Percentiles rank a stretch among this genome's conserved stretches.
phyloP scores from a whole-genome alignment of 2,113 vertebrate genomes.

The Sebastes schlegelii region DNA sequence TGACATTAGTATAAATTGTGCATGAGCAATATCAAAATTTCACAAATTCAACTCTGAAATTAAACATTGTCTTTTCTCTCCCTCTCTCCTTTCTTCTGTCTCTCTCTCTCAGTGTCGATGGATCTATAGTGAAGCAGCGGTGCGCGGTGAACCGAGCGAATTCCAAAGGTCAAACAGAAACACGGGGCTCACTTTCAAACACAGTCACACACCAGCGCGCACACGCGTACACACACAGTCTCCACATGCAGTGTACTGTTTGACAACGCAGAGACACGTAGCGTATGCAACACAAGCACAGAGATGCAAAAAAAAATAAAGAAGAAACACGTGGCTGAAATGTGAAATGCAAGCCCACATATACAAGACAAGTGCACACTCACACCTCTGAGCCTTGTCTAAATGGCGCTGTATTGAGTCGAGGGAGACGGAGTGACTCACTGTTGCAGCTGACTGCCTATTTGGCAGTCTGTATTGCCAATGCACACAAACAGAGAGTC shows the following conservation, averaged over 20 bases:
- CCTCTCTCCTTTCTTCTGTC: too few species aligned
- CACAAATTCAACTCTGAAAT: conserved; percentile 36
- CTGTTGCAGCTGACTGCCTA: conserved; percentile 57
- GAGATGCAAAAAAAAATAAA: conserved; percentile 7
- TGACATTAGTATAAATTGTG: conserved; percentile 35
- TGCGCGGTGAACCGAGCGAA: conserved; percentile 26
- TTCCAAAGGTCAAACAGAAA: conserved; percentile 66
- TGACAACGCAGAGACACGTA: conserved; percentile 10
- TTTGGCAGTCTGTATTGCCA: conserved; percentile 54
- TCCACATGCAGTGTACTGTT: conserved; percentile 5
- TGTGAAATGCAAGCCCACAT: background rate
- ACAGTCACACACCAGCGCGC: background rate
- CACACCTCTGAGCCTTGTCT: conserved; percentile 43
- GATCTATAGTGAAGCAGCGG: conserved; percentile 24
- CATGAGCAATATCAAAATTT: conserved; percentile 17
- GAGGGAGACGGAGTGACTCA: conserved; percentile 59
- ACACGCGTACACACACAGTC: background rate
- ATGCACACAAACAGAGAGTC: conserved; percentile 31
- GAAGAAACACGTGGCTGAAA: background rate
- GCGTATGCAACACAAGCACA: conserved; percentile 8
- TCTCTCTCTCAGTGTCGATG: background rate
- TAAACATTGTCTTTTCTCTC: conserved; percentile 42
- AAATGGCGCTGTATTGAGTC: conserved; percentile 50
- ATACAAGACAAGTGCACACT: conserved; percentile 10
- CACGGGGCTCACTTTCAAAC: conserved; percentile 27